Evolutionary conservation across 2,888 invertebrate genomes (phyloP), one percentile per base, ranked within the genome.

Genomic region (Conchocele bisecta): DNA sequence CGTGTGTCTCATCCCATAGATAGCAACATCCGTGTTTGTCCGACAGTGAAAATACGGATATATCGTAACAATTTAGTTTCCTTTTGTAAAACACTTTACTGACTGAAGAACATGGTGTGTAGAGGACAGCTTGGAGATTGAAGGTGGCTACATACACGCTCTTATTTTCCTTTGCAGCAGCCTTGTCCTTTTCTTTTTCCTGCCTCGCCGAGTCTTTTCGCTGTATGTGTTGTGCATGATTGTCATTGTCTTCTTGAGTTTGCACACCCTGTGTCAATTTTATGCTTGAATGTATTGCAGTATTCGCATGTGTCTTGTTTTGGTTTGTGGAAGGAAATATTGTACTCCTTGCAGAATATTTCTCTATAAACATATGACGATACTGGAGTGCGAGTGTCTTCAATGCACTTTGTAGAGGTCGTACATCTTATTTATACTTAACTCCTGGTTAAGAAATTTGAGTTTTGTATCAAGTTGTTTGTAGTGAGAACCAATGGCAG

Each of bases 311-410:
- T n/a, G n/a, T n/a, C n/a, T n/a, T n/a, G n/a, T 70, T 69, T 75
- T 33, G 69, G 74, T 26, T 65, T 69, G 17, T 28, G 48, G 42
- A 75, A 75, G 6, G 71, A 65, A 5, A 76, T 22, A 35, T 76
- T 79, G 35, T 64, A 79, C 3, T 79, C 50, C 13, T 31, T 57
- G 20, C 73, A 70, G 37, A 79, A 26, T n/a, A 69, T 44, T 5
- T 58, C 53, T 46, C 74, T 48, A 53, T 74, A 79, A 7, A 73
- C 63, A 29, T 42, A 39, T 50, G 66, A 64, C n/a, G 60, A 64
- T 51, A 70, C 67, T n/a, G 56, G 29, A 2, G 37, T 56, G 17
- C 17, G 53, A 6, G 41, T 33, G 22, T 58, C 50, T 11, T 61
- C 60, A 31, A 69, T 3, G 22, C 53, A 60, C 39, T 67, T 60